Percentiles rank a stretch among this genome's conserved stretches.
Evolutionary conservation across 2,797 vertebrate genomes (phyloP).

Genomic region (Ceryle rudis): DNA sequence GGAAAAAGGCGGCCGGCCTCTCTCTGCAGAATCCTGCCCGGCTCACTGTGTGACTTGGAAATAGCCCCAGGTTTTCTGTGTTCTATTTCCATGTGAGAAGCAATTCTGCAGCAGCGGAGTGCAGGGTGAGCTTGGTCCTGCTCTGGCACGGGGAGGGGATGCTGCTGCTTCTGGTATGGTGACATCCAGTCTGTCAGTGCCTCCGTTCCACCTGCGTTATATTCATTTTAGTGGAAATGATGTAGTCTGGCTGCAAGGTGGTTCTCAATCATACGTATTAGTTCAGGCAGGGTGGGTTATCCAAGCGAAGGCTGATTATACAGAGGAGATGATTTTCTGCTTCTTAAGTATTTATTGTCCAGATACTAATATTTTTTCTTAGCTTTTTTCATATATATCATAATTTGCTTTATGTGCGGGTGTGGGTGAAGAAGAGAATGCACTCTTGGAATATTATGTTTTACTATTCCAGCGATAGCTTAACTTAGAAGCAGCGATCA

Average conservation of each 20-base stretch:
- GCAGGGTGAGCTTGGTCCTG: fast-evolving
- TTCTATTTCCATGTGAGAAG: not conserved
- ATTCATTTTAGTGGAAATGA: not conserved
- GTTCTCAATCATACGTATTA: not conserved
- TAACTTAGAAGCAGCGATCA: not conserved
- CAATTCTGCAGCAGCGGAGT: not conserved
- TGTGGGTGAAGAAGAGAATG: fast-evolving
- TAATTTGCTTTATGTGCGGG: not conserved
- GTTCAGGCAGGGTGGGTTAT: not conserved
- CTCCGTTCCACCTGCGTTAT: fast-evolving
- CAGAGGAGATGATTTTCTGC: not conserved
- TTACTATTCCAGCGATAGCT: not conserved
- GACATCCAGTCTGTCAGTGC: not conserved
- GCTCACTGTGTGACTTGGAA: not conserved
- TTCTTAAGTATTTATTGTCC: not conserved
- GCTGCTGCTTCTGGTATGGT: not conserved
- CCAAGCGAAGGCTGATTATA: not conserved
- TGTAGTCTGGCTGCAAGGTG: not conserved
- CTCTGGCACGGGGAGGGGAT: fast-evolving
- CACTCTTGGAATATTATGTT: fast-evolving
- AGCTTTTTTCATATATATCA: not conserved
- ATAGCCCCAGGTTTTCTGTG: not conserved
- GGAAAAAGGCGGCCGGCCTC: not conserved
- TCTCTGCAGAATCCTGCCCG: not conserved
- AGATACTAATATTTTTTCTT: not conserved